Evolutionary conservation across 2,797 vertebrate species (phyloP).

Genomic region (Staurois parvus): DNA sequence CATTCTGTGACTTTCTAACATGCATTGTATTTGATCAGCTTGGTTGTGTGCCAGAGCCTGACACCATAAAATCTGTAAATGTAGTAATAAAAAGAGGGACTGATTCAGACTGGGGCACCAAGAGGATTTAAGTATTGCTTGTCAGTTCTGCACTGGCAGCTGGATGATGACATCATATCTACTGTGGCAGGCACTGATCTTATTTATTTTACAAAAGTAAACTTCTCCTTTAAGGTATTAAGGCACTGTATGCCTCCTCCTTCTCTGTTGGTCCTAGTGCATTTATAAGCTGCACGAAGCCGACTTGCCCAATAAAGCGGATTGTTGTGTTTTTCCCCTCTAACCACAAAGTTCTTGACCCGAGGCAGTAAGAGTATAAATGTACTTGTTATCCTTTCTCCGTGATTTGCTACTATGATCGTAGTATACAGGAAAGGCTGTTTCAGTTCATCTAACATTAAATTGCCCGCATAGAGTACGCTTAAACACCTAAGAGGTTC

Average conservation of each 20-base stretch:
- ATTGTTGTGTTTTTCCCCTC: background rate
- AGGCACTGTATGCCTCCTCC: background rate
- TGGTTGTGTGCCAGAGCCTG: background rate
- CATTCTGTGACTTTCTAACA: background rate
- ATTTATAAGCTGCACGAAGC: too few relatives aligned
- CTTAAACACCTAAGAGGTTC: background rate
- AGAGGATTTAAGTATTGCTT: constrained; percentile 22
- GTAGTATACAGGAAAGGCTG: background rate
- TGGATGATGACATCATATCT: constrained; percentile 8
- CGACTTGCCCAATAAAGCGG: background rate
- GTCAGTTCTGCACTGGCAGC: background rate
- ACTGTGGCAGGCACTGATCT: background rate
- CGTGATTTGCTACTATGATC: background rate
- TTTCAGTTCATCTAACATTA: background rate
- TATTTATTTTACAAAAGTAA: background rate
- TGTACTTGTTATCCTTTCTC: background rate
- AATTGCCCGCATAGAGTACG: background rate
- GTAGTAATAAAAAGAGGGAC: constrained; percentile 3
- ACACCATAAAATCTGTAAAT: constrained; percentile 2
- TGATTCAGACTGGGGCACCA: background rate
- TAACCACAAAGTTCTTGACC: background rate
- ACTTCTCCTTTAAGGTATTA: background rate
- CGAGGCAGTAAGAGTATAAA: background rate
- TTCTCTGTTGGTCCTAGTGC: background rate
- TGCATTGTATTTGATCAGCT: constrained; percentile 12